A percentile compares a stretch with the other conserved stretches of the same genome.
These are phyloP conservation scores for Trematocara stigmaticum DNA, from an alignment of 2,113 vertebrate species.

Conservation along the genomic window DNA sequence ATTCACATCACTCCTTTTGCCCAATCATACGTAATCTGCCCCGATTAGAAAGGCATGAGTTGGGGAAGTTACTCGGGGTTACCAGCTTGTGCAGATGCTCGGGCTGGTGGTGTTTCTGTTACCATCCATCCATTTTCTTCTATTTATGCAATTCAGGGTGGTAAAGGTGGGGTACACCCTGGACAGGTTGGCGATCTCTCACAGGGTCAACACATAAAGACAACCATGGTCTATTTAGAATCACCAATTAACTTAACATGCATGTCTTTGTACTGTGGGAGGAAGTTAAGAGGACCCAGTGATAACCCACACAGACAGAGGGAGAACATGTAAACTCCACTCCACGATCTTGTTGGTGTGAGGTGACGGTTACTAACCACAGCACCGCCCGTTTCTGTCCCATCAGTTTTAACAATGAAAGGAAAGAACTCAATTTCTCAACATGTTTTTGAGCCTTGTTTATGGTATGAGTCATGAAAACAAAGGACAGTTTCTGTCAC, in stretches of 20 bases:
- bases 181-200: background rate
- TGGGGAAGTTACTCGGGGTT: conserved; percentile 38
- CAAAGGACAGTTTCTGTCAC: background rate
- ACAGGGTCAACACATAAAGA: background rate
- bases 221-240: background rate
- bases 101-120: background rate
- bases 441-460: background rate
- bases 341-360: background rate
- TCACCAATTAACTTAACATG: background rate
- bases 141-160: background rate
- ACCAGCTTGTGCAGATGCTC: background rate
- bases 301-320: background rate
- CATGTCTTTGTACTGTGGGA: background rate
- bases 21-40: conserved; percentile 19
- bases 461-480: background rate
- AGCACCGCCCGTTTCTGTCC: background rate
- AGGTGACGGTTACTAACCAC: background rate
- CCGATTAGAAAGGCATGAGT: background rate
- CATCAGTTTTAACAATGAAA: background rate
- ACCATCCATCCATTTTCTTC: background rate
- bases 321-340: background rate
- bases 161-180: background rate
- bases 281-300: background rate
- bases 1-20: conserved; percentile 7
- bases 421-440: background rate